Evolutionary conservation across 2,888 invertebrate species (phyloP), one percentile per base, ranked within the genome.

Genomic region (Lasioglossum villosulum): DNA sequence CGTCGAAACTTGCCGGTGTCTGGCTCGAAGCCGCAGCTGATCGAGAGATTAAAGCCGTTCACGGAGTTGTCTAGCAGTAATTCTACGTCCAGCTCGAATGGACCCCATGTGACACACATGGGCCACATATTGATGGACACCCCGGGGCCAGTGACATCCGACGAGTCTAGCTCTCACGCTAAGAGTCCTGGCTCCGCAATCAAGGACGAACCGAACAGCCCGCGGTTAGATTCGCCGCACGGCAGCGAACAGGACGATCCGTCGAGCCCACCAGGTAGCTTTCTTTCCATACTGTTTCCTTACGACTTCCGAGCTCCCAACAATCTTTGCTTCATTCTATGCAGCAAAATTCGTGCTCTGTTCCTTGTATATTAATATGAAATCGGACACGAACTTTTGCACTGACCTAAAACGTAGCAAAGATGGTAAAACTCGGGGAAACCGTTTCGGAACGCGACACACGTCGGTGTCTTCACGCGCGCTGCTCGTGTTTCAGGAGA

Each of bases 1-100:
- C 97, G 98, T 82, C 97, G 99, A 75, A 99, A 98, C 95, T 96
- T 99, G 84, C 98, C 99, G 8, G 99, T 99, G 0, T 99, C 99
- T 19, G 99, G 99, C 0, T 97, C 99, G 0, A 99, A 99, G 94
- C 98, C 99, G 14, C 98, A 99, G 94, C 96, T 99, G 68, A 98
- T 99, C 82, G 99, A 99, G 94, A 96, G 99, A 68, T 96, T 99
- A 81, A 97, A 98, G 89, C 98, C 97, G 0, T 98, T 97, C 94
- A 95, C 96, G 86, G 95, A 95, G 91, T 92, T 93, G 10, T 94
- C 95, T 39, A 94, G 92, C 82, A 91, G 79, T 73, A 93, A 93
- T 78, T 89, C 92, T 19, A 92, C 90, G n/a, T 89, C 91, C 1
- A 94, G 92, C 78, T 92, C 94, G 4, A 94, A 95, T 73, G 94